Conservation (phyloP, 2,113 vertebrate genomes). For the Vireo altiloquus region DNA sequence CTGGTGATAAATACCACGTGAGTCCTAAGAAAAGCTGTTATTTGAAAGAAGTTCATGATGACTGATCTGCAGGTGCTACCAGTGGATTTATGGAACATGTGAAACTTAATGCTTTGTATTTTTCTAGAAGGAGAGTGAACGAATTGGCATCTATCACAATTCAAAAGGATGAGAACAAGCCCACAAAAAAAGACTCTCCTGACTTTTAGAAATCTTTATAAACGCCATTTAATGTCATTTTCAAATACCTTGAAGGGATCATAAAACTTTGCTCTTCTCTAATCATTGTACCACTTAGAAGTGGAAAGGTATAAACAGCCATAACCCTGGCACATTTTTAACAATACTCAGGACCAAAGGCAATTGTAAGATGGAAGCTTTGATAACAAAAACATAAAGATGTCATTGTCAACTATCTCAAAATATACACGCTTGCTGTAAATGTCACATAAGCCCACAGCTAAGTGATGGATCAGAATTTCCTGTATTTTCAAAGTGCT, state of each 20-base stretch:
- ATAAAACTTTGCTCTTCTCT: slow-evolving; percentile 63
- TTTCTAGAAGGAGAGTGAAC: not conserved
- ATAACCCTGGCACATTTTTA: slow-evolving; percentile 40
- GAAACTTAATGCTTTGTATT: not conserved
- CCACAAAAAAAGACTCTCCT: slow-evolving; percentile 25
- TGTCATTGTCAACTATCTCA: slow-evolving; percentile 45
- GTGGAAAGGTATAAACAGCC: slow-evolving; percentile 3
- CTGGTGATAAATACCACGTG: not conserved
- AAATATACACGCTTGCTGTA: slow-evolving; percentile 46
- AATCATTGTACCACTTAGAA: slow-evolving; percentile 38
- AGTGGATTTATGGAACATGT: not conserved
- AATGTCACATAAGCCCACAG: slow-evolving; percentile 50
- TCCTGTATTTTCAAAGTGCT: not conserved
- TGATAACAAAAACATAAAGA: slow-evolving; percentile 65
- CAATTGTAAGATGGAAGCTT: slow-evolving; percentile 35
- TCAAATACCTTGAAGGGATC: slow-evolving; percentile 64
- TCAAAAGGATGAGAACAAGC: slow-evolving; percentile 33
- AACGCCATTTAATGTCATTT: slow-evolving; percentile 51
- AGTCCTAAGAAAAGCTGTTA: not conserved
- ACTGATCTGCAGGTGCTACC: not conserved
- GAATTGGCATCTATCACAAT: slow-evolving; percentile 16
- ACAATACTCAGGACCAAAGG: slow-evolving; percentile 32
- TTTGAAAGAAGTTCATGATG: not conserved
- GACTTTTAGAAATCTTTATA: slow-evolving; percentile 58
- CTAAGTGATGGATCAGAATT: slow-evolving; percentile 41